A percentile compares a stretch with the other conserved stretches of the same genome.
Conservation (phyloP, 2,888 invertebrate genomes). For the Resseliella maxima region DNA sequence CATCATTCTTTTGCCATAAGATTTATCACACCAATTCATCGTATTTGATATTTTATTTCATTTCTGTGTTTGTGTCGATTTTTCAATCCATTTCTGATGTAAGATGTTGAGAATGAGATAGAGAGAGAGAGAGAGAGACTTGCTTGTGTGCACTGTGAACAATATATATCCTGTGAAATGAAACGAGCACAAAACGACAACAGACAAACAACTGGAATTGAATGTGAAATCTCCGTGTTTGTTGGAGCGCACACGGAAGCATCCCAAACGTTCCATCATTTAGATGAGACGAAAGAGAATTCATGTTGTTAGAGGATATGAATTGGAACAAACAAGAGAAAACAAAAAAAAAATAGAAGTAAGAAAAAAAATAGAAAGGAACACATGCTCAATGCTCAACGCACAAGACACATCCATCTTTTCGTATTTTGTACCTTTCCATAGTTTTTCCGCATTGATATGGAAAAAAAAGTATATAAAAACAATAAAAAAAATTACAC, state of each 20-base stretch:
- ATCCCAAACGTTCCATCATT: slow-evolving; percentile 32
- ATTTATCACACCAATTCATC: slow-evolving; percentile 55
- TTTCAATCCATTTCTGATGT: not conserved
- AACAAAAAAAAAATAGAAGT: too few relatives aligned
- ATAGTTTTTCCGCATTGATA: not conserved
- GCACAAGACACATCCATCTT: slow-evolving; percentile 42
- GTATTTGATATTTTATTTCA: slow-evolving; percentile 42
- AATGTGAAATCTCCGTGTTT: slow-evolving; percentile 18
- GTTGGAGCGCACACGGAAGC: slow-evolving; percentile 16
- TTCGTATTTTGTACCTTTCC: not conserved
- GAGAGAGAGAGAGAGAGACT: not conserved
- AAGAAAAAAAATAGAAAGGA: not conserved
- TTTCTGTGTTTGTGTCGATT: slow-evolving; percentile 42
- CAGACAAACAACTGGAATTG: not conserved
- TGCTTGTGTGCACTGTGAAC: not conserved
- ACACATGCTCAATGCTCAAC: slow-evolving; percentile 7
- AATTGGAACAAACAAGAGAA: too few relatives aligned
- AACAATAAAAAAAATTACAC: slow-evolving; percentile 53
- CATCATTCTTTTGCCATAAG: slow-evolving; percentile 49
- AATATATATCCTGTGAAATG: not conserved
- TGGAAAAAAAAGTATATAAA: not conserved
- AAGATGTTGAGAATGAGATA: not conserved
- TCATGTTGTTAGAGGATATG: not conserved
- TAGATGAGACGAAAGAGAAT: slow-evolving; percentile 7
- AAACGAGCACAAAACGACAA: not conserved